Conservation (phyloP, 2,797 vertebrate species). For the Ctenosaura bakeri region DNA sequence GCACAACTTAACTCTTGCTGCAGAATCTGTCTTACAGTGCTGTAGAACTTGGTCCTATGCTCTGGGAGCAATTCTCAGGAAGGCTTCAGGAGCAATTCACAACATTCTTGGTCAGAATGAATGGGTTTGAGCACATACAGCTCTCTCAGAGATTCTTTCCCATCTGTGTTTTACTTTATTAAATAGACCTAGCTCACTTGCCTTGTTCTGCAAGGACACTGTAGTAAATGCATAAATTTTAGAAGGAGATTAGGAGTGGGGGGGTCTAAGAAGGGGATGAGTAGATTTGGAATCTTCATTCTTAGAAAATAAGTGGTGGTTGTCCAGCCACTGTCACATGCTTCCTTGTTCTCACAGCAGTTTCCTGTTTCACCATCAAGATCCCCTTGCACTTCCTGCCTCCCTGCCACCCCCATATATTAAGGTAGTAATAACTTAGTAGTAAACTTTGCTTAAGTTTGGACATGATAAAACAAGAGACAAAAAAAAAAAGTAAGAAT, state of each 20-base stretch:
- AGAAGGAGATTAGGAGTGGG: slow-evolving; percentile 7
- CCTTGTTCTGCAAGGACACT: neutral
- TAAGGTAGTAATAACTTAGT: too few relatives aligned
- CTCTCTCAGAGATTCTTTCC: neutral
- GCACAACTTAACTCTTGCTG: neutral
- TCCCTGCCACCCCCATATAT: neutral
- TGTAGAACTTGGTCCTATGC: neutral
- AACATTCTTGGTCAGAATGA: neutral
- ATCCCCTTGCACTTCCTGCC: neutral
- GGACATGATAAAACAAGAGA: neutral
- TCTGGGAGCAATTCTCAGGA: neutral
- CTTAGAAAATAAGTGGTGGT: neutral
- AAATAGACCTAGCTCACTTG: neutral
- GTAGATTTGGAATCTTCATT: neutral
- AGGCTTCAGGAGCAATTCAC: too few relatives aligned
- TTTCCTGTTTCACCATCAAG: neutral
- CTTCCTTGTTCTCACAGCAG: neutral
- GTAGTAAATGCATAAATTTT: neutral
- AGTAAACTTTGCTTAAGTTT: neutral
- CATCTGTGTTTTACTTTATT: neutral
- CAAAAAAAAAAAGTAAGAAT: rapidly evolving
- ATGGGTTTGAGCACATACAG: neutral
- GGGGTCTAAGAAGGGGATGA: too few relatives aligned
- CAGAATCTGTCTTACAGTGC: neutral
- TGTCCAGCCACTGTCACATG: neutral